Conservation (phyloP, 2,113 vertebrate species). For the Neodontobutis hainanensis region DNA sequence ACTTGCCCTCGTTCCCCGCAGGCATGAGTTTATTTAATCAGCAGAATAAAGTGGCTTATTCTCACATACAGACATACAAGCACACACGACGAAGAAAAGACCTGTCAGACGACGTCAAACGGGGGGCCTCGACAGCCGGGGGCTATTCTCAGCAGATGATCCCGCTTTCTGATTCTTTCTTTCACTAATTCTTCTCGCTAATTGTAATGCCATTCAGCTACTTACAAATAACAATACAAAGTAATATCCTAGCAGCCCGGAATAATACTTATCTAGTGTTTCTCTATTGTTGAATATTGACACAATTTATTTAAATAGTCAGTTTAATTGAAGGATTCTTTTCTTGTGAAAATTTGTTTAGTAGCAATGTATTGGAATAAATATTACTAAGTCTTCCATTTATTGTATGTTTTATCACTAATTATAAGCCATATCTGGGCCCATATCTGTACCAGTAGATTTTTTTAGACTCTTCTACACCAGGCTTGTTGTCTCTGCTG, state of each 20-base stretch:
- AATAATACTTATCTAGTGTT: slow-evolving; percentile 3
- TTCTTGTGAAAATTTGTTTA: too few relatives aligned
- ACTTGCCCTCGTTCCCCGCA: slow-evolving; percentile 36
- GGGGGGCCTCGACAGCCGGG: slow-evolving; percentile 52
- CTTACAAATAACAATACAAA: slow-evolving; percentile 13
- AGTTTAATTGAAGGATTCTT: background rate
- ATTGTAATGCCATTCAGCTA: slow-evolving; percentile 42
- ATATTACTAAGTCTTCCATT: too few relatives aligned
- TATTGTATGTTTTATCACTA: too few relatives aligned
- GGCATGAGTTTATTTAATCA: slow-evolving; percentile 58
- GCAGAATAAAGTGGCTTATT: slow-evolving; percentile 53
- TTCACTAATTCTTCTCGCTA: slow-evolving; percentile 23
- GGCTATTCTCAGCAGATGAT: slow-evolving; percentile 68
- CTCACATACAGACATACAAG: slow-evolving; percentile 23
- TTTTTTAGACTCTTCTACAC: background rate
- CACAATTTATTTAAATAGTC: too few relatives aligned
- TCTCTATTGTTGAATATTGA: background rate
- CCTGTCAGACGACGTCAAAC: slow-evolving; percentile 60
- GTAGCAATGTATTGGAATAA: too few relatives aligned
- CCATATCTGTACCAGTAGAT: background rate
- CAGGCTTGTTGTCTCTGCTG: background rate
- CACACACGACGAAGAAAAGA: slow-evolving; percentile 53
- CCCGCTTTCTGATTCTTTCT: slow-evolving; percentile 38
- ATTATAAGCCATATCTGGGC: too few relatives aligned
- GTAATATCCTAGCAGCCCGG: slow-evolving; percentile 4